Evolutionary conservation across 2,888 invertebrate genomes (phyloP).

Genomic region (Xestoiulus laeticollis): DNA sequence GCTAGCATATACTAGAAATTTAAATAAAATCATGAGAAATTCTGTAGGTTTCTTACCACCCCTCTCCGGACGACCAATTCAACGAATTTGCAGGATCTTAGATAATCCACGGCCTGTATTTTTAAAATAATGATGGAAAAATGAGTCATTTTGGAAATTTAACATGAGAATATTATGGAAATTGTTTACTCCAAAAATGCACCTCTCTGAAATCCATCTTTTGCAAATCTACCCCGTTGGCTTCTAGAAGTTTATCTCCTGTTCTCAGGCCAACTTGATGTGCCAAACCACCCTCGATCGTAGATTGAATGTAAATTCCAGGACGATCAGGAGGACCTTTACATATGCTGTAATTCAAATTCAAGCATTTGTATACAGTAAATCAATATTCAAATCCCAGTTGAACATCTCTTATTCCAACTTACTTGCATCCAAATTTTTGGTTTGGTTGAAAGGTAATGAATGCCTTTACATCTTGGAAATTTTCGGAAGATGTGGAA

Average conservation of each 20-base stretch:
- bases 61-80: constrained; percentile 80
- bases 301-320: constrained; percentile 89
- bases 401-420: no score
- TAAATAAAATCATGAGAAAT: no score
- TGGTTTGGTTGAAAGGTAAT: background rate
- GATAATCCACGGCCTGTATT: constrained; percentile 77
- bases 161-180: no score
- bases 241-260: constrained; percentile 89
- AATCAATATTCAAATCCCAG: no score
- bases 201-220: constrained; percentile 84
- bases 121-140: background rate
- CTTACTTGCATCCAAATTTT: constrained; percentile 80
- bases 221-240: constrained; percentile 76
- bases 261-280: constrained; percentile 86
- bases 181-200: constrained; percentile 58
- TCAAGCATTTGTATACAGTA: background rate
- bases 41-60: constrained; percentile 75
- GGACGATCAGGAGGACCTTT: constrained; percentile 83
- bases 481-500: background rate
- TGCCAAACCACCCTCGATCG: constrained; percentile 87
- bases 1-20: no score
- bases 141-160: background rate
- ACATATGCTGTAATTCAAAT: constrained; percentile 72
- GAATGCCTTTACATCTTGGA: background rate
- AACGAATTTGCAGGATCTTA: constrained; percentile 80